phyloP scores from a whole-genome alignment of 2,888 invertebrate genomes.

The Dasysyrphus albostriatus region DNA sequence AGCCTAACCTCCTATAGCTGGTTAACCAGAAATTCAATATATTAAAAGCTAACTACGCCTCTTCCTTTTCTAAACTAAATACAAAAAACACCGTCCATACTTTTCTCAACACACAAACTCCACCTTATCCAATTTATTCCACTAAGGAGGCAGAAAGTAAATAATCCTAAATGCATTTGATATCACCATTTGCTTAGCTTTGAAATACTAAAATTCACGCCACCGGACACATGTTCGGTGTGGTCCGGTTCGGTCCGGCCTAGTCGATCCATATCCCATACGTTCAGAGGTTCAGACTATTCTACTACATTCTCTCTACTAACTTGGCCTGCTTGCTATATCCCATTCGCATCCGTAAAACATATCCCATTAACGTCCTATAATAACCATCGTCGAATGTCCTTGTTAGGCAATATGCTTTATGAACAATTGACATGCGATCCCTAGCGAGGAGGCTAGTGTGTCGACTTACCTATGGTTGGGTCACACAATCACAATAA shows the following conservation, averaged over 20 bases:
- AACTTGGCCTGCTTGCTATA: not conserved
- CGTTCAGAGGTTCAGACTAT: not conserved
- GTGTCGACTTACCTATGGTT: constrained; percentile 10
- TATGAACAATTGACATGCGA: constrained; percentile 75
- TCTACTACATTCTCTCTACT: not conserved
- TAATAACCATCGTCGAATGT: constrained; percentile 67
- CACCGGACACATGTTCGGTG: constrained; percentile 3
- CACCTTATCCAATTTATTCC: constrained; percentile 21
- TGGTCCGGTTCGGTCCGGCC: not conserved
- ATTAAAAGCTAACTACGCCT: no score
- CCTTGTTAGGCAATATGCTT: constrained; percentile 73
- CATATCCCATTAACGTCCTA: constrained; percentile 29
- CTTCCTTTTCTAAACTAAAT: no score
- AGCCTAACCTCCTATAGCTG: no score
- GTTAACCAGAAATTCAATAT: no score
- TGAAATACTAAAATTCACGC: constrained; percentile 52
- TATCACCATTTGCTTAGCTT: constrained; percentile 60
- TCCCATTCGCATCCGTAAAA: not conserved
- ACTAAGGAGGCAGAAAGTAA: constrained; percentile 56
- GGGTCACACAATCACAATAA: constrained; percentile 53
- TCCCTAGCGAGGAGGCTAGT: constrained; percentile 53
- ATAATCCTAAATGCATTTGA: constrained; percentile 72
- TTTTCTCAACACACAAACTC: not conserved
- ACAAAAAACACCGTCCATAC: not conserved
- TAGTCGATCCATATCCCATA: not conserved